phyloP scores from a whole-genome alignment of 2,888 invertebrate species.

The Tenthredo livida region DNA sequence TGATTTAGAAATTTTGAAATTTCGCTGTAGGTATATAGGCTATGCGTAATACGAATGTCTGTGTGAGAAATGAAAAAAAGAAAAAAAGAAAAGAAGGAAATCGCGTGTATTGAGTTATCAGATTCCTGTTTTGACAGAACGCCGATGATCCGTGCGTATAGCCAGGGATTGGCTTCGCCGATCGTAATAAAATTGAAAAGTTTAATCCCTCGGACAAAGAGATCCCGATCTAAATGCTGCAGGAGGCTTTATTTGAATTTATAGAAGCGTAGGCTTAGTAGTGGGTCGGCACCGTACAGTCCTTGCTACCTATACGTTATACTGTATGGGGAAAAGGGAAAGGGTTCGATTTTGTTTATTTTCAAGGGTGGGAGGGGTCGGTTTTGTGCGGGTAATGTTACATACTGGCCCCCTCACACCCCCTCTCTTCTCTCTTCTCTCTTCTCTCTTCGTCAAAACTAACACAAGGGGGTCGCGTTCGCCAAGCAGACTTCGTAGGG shows the following conservation, averaged over 20 bases:
- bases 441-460: slow-evolving; percentile 48
- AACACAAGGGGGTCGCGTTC: slow-evolving; percentile 41
- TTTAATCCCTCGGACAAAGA: slow-evolving; percentile 63
- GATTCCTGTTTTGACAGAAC: slow-evolving; percentile 77
- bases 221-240: slow-evolving; percentile 56
- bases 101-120: slow-evolving; percentile 64
- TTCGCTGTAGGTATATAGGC: not conserved
- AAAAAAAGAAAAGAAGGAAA: not conserved
- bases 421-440: slow-evolving; percentile 5
- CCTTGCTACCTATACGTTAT: not conserved
- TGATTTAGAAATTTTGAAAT: not conserved
- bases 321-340: slow-evolving; percentile 52
- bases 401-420: slow-evolving; percentile 57
- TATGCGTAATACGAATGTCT: not conserved
- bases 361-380: slow-evolving; percentile 64
- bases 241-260: slow-evolving; percentile 68
- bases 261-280: slow-evolving; percentile 59
- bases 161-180: slow-evolving; percentile 48
- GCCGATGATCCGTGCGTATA: slow-evolving; percentile 71
- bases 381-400: slow-evolving; percentile 62
- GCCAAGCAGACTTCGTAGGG: slow-evolving; percentile 47
- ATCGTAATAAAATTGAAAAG: slow-evolving; percentile 54
- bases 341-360: slow-evolving; percentile 76
- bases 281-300: not conserved
- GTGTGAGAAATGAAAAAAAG: not conserved